Evolutionary conservation across 2,113 vertebrate genomes (phyloP), one percentile per base, ranked within the genome.

Genomic region (Callorhinus ursinus): DNA sequence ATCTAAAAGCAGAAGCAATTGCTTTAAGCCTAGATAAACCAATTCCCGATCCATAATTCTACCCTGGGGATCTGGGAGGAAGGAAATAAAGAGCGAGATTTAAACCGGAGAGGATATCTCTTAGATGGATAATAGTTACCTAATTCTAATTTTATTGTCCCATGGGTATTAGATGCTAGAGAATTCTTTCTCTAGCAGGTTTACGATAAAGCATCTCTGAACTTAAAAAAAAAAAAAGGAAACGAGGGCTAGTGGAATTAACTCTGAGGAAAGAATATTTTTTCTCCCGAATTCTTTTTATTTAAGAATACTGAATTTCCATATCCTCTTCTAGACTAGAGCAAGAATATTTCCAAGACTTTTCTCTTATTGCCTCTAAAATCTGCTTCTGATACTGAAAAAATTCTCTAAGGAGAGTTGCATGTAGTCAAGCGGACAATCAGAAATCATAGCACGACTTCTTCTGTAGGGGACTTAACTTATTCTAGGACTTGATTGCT

Each of bases 1-100:
- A 93, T 94, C 94, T 93, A 92, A 92, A 96, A 90, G 97, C 92
- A 97, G 93, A 97, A 81, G 91, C 88, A 98, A 95, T 96, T 91
- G 97, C 53, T 85, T 97, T 94, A 95, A 97, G 86, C 59, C 63
- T 18, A 91, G 95, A 95, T 97, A 98, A 98, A 97, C 91, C 96
- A 95, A 97, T 96, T 98, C 86, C 93, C 59, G 82, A 97, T 91
- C 96, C 95, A 93, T 93, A 95, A 91, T 55, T 93, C 67, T 55
- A 53, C 96, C 89, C 97, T 57, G n/a, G 96, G 98, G 97, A 97
- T 36, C 49, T 55, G 39, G 19, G 22, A 90, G 80, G 84, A 93
- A 96, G 92, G 93, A 95, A 96, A 86, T 80, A 77, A 57, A 96
- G 87, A 96, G 59, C 82, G 77, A 65, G 74, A 79, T 26, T 86